Base-by-base conservation (phyloP, 2,113 vertebrate genomes). In the Oncorhynchus tshawytscha region DNA sequence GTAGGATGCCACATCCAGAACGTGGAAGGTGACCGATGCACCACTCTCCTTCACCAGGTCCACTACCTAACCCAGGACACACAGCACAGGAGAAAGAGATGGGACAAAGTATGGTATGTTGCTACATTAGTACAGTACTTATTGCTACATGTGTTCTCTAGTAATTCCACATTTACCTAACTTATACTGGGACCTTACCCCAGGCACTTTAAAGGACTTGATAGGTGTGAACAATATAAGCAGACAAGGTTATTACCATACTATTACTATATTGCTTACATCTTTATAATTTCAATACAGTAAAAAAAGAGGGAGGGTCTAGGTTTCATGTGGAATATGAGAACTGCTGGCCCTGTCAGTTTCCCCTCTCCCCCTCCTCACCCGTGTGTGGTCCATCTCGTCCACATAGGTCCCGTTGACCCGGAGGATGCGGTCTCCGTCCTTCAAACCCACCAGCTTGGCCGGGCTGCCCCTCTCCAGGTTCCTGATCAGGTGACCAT, bases 321-420 rank as follows among this genome's bases (percentile, higher is more conserved):
- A 54, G 15, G 4, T 4, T 3, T 54, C 5, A 54, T 54, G 51
- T 54, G 15, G 51, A 45, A 45, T 45, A 2, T 1, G 9, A 45
- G 9, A 11, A 11, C 51, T 54, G 51, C 51, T 54, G 6, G 2
- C 70, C 24, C 51, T 24, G 22, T 59, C 18, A 34, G 48, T 3
- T 4, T 5, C 27, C 9, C 16, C 16, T 7, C 27, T 9, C 39
- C 77, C 48, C 73, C 31, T 25, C 0, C 20, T 75, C 83, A 98
- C 98, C 95, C 96, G 89, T n/a, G 74, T 51, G 8, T 99, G 98
- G 0, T 96, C 86, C 54, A 95, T 69, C 68, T 82, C 92, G 84
- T 99, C 96, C 70, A 97, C 96, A 65, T 95, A 97, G 48, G 84
- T 83, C 0, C 95, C 94, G 0, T 98, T 97, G 73, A 99, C 94